phyloP scores from a whole-genome alignment of 2,113 vertebrate genomes.

The Zosterops borbonicus region DNA sequence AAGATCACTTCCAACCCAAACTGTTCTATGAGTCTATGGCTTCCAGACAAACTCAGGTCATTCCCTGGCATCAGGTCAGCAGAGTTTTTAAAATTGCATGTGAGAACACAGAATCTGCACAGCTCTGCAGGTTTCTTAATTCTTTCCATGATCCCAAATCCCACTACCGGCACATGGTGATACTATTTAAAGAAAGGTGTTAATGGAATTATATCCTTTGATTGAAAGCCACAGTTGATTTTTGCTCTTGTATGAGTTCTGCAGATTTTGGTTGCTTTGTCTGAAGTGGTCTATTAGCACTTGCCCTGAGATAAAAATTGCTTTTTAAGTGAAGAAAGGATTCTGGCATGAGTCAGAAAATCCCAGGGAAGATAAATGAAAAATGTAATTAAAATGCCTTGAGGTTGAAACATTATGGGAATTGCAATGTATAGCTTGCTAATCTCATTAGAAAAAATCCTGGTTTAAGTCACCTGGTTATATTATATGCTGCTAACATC shows the following conservation, averaged over 20 bases:
- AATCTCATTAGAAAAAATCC: conserved; percentile 10
- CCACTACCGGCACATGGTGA: background rate
- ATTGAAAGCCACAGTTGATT: background rate
- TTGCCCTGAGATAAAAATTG: conserved; percentile 2
- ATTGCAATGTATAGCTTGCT: conserved; percentile 8
- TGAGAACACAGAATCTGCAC: background rate
- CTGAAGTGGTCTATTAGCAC: background rate
- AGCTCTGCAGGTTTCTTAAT: background rate
- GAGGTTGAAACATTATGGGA: background rate
- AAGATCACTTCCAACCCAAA: background rate
- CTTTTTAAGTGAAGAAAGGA: conserved; percentile 4
- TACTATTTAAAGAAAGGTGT: background rate
- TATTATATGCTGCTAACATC: background rate
- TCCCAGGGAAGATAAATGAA: conserved; percentile 20
- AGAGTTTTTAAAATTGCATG: background rate
- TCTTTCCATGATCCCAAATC: background rate
- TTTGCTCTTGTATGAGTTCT: background rate
- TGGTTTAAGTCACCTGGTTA: background rate
- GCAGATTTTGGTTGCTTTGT: background rate
- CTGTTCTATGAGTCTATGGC: background rate
- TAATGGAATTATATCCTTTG: background rate
- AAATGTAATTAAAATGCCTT: conserved; percentile 27
- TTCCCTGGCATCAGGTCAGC: background rate
- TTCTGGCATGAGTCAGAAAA: conserved; percentile 31
- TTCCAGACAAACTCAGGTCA: background rate